Evolutionary conservation across 2,113 vertebrate species (phyloP), one percentile per base, ranked within the genome.

Genomic region (Mobula hypostoma): DNA sequence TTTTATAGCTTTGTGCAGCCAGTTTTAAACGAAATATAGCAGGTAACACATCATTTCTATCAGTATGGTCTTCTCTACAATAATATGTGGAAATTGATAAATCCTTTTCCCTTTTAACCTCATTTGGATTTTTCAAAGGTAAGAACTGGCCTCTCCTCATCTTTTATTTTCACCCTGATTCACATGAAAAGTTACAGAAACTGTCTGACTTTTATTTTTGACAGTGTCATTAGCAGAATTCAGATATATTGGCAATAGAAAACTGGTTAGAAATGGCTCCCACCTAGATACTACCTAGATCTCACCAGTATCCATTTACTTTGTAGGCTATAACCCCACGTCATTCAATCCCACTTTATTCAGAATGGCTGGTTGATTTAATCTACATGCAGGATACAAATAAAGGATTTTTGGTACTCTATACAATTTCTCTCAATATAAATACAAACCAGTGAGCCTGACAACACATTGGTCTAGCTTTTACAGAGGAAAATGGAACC

Each of bases 11-110:
- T 88, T 66, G 83, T 8, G 29, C 29, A 88, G 29, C 24, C 27
- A 88, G 61, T 66, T 88, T 88, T 88, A 88, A 61, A 63, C 66
- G 85, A 88, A 66, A 66, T 88, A 32, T 63, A n/a, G 48, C 58
- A 88, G 14, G 56, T 32, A 29, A 1, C 29, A 63, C 29, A 88
- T 66, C 58, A 88, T 32, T 88, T 88, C 29, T 27, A 66, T 56
- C 12, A 32, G 9, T 12, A n/a, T 6, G 58, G 29, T 88, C 29
- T 88, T 8, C 14, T n/a, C 85, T 66, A 66, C 82, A 80, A 12
- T 40, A 40, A 80, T n/a, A 58, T 24, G 5, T n/a, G 12, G 61
- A 88, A 88, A 88, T 66, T 88, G 85, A 88, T 66, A 88, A 66
- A 29, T 66, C 27, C 15, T 61, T 88, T 88, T 32, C 24, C 61